Evolutionary conservation across 2,113 vertebrate species (phyloP), one percentile per base, ranked within the genome.

Genomic region (Acanthochromis polyacanthus): DNA sequence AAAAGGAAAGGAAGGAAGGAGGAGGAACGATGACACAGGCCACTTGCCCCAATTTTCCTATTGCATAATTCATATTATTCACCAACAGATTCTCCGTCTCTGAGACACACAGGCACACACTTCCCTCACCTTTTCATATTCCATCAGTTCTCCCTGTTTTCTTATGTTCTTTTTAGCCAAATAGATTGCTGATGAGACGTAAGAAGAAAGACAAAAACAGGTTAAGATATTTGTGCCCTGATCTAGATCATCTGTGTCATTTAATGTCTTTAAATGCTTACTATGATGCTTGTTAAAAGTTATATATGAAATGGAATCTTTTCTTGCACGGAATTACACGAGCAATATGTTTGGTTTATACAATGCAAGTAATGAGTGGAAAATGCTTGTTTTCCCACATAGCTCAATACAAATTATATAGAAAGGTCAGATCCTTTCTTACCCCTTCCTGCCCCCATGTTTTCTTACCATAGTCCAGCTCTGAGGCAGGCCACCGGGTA

Each of bases 121-220:
- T 52, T 53, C 56, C 16, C 85, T 89, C 87, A 97, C 98, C 96
- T 97, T 99, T 90, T 99, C 98, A 0, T 98, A 96, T 58, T 96
- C 95, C 1, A 95, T 91, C 56, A 99, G 92, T 38, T 97, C 94
- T 0, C 97, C 97, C 82, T 96, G 97, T 88, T 96, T 98, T 58
- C 95, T 91, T 70, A 98, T 98, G 83, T 96, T 98, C 93, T 97
- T 99, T 95, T 99, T 99, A 40, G 97, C 95, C 91, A 99, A 78
- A 91, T 97, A 98, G 82, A 98, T 97, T 53, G 97, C 98, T 97
- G 88, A 36, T 60, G 61, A 52, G 23, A 70, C 0, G 15, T 5
- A 77, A 30, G 16, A 59, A 45, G 19, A 38, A 45, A 60, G 4
- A 22, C 5, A 15, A 23, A 66, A 9, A 1, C 17, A 32, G 23